Evolutionary conservation across 1,140 invertebrate species (phyloP).

Genomic region (Drosophila ananassae): DNA sequence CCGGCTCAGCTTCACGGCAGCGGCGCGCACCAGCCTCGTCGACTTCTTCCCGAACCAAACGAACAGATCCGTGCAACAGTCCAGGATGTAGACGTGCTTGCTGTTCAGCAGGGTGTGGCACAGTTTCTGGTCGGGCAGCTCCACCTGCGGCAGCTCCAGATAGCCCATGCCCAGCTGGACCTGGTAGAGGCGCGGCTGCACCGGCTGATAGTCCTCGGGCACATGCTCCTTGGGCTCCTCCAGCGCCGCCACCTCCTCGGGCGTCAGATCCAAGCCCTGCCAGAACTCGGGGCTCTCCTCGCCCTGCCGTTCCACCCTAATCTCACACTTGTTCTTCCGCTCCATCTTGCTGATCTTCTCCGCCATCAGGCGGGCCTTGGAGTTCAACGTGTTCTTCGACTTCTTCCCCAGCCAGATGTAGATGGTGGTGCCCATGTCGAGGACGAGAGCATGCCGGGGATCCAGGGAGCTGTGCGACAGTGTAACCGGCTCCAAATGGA

Average conservation of each 20-base stretch:
- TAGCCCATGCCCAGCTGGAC: constrained; percentile 99
- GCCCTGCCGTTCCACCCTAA: constrained; percentile 92
- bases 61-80: constrained; percentile 98
- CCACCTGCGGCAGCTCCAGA: constrained; percentile 98
- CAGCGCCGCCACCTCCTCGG: constrained; percentile 70
- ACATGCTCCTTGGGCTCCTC: constrained; percentile 88
- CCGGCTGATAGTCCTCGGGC: constrained; percentile 90
- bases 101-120: constrained; percentile 92
- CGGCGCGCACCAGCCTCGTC: constrained; percentile 96
- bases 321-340: constrained; percentile 96
- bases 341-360: constrained; percentile 99
- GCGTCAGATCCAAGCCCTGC: constrained; percentile 87
- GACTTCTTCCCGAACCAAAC: constrained; percentile 99
- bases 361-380: constrained; percentile 96
- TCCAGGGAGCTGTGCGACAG: constrained; percentile 91
- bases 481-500: constrained; percentile 96
- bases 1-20: constrained; percentile 97
- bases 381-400: constrained; percentile 97
- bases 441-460: constrained; percentile 95
- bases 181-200: constrained; percentile 94
- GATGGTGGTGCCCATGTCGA: constrained; percentile 94
- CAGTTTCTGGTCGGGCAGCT: constrained; percentile 91
- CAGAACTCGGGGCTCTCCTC: constrained; percentile 95
- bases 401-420: constrained; percentile 97
- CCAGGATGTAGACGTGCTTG: constrained; percentile 98